Conservation (phyloP, 1,140 invertebrate genomes). For the Cydia strobilella region DNA sequence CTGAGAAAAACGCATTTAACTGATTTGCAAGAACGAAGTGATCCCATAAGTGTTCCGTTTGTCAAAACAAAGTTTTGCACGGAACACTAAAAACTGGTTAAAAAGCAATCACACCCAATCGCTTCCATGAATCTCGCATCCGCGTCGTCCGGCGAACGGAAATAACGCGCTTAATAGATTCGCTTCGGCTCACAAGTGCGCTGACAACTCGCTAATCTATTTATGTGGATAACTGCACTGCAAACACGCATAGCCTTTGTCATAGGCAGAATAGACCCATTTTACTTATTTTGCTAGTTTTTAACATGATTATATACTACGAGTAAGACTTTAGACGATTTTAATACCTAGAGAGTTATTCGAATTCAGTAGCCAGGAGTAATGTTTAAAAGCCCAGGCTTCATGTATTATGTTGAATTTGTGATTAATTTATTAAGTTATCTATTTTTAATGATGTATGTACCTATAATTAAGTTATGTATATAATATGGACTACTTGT, state of each 20-base stretch:
- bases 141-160: conserved; percentile 55
- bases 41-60: too few relatives aligned
- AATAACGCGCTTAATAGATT: conserved; percentile 77
- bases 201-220: conserved; percentile 75
- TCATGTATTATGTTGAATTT: too few relatives aligned
- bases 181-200: conserved; percentile 60
- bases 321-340: neutral
- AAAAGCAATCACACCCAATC: conserved; percentile 33
- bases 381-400: too few relatives aligned
- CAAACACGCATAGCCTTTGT: conserved; percentile 8
- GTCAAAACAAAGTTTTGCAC: too few relatives aligned
- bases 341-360: neutral
- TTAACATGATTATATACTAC: neutral
- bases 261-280: neutral
- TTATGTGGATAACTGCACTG: conserved; percentile 62
- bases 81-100: neutral
- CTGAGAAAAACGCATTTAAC: too few relatives aligned
- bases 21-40: too few relatives aligned
- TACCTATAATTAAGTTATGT: too few relatives aligned
- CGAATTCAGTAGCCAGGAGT: too few relatives aligned
- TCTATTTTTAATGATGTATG: too few relatives aligned
- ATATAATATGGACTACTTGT: too few relatives aligned
- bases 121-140: conserved; percentile 44
- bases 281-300: neutral
- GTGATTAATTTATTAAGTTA: too few relatives aligned